Base-by-base conservation (phyloP, 92 coral and sea anemone species). In the Siderastrea radians region DNA sequence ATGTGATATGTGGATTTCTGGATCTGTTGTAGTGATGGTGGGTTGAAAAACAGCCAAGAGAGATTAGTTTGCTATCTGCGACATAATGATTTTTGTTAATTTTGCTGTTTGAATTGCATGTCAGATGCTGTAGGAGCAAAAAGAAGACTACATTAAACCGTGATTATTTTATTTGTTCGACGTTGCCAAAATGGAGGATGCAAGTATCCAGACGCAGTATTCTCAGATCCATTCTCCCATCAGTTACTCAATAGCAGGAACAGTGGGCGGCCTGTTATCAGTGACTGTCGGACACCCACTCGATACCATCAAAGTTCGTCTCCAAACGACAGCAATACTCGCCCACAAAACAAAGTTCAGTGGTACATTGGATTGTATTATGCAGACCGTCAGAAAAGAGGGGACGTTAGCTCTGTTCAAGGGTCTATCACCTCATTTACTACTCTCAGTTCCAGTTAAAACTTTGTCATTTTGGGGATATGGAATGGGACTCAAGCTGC, bases 291-390 rank as follows among this genome's bases (percentile, higher is more conserved):
- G 98, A 9, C 98, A 95, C 76, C 99, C 99, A 11, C 88, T 96
- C 6, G 99, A 96, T 83, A 96, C 98, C 55, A 84, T 96, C 85
- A 96, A 96, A 75, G 99, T 96, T 65, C 98, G 98, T 17, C 94
- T 96, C 1, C 99, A 96, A 85, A 86, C 98, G 51, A 90, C 88
- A 51, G 89, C 94, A n/a, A 67, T 75, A 64, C 89, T 88, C 47
- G 77, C 83, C 52, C 96, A 94, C 3, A 81, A 85, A n/a, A 86
- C 94, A 2, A 77, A 76, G 59, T 96, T 89, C 57, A 73, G 90
- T 4, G 98, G 99, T 13, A 92, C 96, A 26, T 62, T 94, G 53
- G 96, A 96, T 77, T 93, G 97, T 53, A 76, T 93, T 2, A 85
- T 44, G n/a, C 90, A 89, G 68, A 94, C 96, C 50, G 75, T 95